Conservation (phyloP, 2,888 invertebrate species). For the Agriotes lineatus region DNA sequence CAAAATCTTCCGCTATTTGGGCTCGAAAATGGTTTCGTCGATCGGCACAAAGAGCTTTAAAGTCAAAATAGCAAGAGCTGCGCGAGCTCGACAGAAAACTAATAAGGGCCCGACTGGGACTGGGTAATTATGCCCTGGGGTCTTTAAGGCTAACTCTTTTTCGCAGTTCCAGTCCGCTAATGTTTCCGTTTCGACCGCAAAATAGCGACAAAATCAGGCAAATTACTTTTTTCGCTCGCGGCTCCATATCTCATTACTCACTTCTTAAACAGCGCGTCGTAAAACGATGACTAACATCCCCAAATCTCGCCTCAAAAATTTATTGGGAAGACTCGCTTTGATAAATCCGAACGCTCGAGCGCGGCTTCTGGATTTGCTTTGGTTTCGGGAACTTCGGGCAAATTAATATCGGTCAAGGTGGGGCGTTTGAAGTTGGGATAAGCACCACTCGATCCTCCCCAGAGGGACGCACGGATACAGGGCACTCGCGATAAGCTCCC, state of each 20-base stretch:
- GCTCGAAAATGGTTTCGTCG: no score
- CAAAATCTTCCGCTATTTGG: no score
- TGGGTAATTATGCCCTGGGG: conserved; percentile 37
- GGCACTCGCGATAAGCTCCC: background rate
- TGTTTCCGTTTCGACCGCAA: conserved; percentile 41
- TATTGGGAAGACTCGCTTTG: background rate
- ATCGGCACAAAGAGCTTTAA: conserved; percentile 14
- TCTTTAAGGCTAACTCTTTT: conserved; percentile 38
- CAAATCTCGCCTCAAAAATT: conserved; percentile 15
- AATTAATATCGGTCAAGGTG: conserved; percentile 23
- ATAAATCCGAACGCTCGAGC: background rate
- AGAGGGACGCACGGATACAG: conserved; percentile 4
- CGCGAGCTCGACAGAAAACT: conserved; percentile 27
- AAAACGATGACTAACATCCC: conserved; percentile 22
- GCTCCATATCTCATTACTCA: conserved; percentile 38
- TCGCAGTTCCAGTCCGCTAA: conserved; percentile 36
- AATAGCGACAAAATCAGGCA: conserved; percentile 41
- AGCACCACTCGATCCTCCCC: conserved; percentile 4
- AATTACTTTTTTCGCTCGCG: conserved; percentile 40
- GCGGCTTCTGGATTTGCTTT: background rate
- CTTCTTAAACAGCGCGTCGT: conserved; percentile 31
- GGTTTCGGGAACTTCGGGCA: background rate
- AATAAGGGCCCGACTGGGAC: conserved; percentile 35
- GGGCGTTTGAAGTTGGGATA: conserved; percentile 18
- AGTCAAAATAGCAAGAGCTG: conserved; percentile 23